Base-by-base conservation (phyloP, 2,797 vertebrate genomes). In the Mico argentatus region DNA sequence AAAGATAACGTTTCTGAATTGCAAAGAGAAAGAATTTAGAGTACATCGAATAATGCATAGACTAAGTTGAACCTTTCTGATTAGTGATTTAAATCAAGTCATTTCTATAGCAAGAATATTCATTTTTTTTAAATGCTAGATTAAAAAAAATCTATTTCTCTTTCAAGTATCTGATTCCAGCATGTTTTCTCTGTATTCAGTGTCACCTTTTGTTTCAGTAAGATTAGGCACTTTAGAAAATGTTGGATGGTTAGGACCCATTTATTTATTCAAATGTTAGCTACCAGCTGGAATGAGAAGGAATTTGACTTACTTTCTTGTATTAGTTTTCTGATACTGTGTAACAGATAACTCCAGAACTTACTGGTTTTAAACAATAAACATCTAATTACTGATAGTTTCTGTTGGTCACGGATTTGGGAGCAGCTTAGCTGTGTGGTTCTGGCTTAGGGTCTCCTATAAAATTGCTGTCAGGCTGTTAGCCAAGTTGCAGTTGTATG, bases 221-320 rank as follows among this genome's bases (percentile, higher is more conserved):
- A 64, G 50, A 72, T 91, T 80, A 72, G 59, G 73, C 57, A 30
- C 39, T 86, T 41, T 50, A 79, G 59, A 41, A 57, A 48, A 55
- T 94, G 24, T 24, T 85, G 52, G 44, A 24, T 85, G 20, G 48
- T 17, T n/a, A 95, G 36, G 41, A 44, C 26, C 4, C 20, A 14
- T 72, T 90, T 50, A 61, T 83, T 52, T 90, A 73, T 87, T 91
- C 36, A 91, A 44, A 87, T 80, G 24, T 39, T 91, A 52, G 44
- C 27, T 1, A 41, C 36, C 15, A 75, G 19, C 19, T 91, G 8
- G n/a, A 76, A 44, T 64, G 50, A 80, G 19, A 70, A 14, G 14
- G 11, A 84, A 76, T 93, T 90, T 88, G 86, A 12, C 33, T 90
- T 95, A 52, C 52, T 90, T 94, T 79, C 59, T 90, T 95, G 1